phyloP scores from a whole-genome alignment of 2,113 vertebrate genomes.

The Empidonax traillii region DNA sequence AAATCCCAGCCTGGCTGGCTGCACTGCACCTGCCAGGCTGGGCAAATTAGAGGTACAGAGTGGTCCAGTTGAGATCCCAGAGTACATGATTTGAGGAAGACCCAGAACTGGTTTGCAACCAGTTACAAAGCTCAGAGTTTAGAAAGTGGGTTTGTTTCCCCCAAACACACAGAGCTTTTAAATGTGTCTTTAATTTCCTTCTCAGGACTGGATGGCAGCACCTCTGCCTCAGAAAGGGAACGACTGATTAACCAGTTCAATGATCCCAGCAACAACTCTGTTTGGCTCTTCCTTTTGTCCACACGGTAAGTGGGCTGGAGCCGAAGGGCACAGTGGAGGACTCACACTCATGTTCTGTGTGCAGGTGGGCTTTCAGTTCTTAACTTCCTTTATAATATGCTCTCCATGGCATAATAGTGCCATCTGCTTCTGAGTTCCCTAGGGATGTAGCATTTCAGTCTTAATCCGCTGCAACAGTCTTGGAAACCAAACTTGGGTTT shows the following conservation, averaged over 20 bases:
- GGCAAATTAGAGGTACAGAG: background rate
- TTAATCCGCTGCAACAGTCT: background rate
- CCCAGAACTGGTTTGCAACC: background rate
- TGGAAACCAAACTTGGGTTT: background rate
- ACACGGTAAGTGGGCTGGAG: constrained; percentile 83
- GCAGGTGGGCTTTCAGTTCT: background rate
- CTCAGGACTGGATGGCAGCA: constrained; percentile 94
- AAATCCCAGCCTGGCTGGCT: background rate
- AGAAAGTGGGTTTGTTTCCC: background rate
- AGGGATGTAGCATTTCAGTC: background rate
- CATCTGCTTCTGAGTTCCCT: background rate
- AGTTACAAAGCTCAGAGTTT: background rate
- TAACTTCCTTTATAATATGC: background rate
- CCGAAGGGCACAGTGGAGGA: background rate
- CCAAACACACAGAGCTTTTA: background rate
- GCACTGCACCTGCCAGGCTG: background rate
- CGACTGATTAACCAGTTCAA: constrained; percentile 98
- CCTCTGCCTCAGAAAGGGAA: constrained; percentile 93
- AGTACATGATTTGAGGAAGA: background rate
- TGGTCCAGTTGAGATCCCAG: background rate
- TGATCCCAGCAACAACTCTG: constrained; percentile 84
- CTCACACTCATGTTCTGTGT: background rate
- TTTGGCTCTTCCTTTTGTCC: constrained; percentile 95
- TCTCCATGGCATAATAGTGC: background rate
- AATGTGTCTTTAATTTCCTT: background rate